Percentiles rank a stretch among this genome's conserved stretches.
Conservation (phyloP, 1,140 invertebrate species). For the Euglossa dilemma region DNA sequence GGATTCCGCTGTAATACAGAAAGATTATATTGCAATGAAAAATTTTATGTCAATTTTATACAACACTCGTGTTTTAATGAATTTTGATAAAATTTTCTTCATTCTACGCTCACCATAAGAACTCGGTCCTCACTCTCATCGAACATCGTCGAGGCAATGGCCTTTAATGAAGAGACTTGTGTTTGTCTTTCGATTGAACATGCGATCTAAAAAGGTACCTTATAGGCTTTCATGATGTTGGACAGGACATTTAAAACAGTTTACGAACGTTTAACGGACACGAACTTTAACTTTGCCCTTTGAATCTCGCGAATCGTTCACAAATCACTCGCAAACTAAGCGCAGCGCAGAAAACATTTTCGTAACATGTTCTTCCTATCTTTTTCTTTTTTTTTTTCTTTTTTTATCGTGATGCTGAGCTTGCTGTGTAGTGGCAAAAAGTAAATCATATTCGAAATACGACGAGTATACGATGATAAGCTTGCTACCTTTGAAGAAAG, state of each 20-base stretch:
- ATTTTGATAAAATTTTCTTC: neutral
- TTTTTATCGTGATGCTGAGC: too few relatives aligned
- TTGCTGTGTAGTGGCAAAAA: too few relatives aligned
- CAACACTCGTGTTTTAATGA: too few relatives aligned
- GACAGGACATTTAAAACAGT: conserved; percentile 31
- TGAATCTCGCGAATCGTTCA: neutral
- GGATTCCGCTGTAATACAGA: too few relatives aligned
- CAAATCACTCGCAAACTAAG: neutral
- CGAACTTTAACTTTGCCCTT: conserved; percentile 24
- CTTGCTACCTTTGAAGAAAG: too few relatives aligned
- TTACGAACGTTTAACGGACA: conserved; percentile 27
- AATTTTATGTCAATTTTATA: too few relatives aligned
- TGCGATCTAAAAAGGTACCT: conserved; percentile 30
- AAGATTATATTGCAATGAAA: too few relatives aligned
- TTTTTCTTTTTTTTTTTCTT: too few relatives aligned
- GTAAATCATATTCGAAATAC: too few relatives aligned
- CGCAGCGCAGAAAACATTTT: too few relatives aligned
- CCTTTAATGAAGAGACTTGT: conserved; percentile 30
- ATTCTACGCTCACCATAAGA: neutral
- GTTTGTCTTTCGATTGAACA: conserved; percentile 43
- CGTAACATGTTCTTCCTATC: too few relatives aligned
- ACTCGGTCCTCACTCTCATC: neutral
- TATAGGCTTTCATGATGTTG: neutral
- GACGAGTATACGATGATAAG: too few relatives aligned
- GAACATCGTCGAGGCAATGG: neutral